Conservation (phyloP, 2,113 vertebrate species). For the Myxocyprinus asiaticus region DNA sequence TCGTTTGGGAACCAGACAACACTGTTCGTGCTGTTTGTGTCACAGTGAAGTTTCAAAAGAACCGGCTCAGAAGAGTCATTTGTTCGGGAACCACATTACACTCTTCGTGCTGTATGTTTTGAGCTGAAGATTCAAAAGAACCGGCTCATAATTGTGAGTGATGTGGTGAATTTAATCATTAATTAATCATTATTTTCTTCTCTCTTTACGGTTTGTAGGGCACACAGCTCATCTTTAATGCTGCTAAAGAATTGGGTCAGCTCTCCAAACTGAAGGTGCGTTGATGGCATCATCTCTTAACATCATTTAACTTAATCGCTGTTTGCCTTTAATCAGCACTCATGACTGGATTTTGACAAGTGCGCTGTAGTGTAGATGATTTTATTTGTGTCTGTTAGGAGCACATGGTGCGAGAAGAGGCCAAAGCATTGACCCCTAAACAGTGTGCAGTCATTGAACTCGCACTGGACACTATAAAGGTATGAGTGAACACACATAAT, state of each 20-base stretch:
- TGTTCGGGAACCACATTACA: too few species aligned
- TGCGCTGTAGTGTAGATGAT: background rate
- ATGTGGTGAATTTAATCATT: too few species aligned
- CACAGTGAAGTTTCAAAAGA: too few species aligned
- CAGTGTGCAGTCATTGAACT: slow-evolving; percentile 95
- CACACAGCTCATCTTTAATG: slow-evolving; percentile 97
- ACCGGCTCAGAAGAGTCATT: too few species aligned
- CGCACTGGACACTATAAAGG: slow-evolving; percentile 96
- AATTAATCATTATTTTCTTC: background rate
- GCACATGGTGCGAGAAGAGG: slow-evolving; percentile 96
- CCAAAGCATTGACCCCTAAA: slow-evolving; percentile 92
- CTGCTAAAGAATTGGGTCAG: slow-evolving; percentile 95
- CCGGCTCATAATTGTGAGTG: too few species aligned
- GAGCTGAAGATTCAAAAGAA: too few species aligned
- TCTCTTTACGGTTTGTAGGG: slow-evolving; percentile 71
- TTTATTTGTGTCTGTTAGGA: slow-evolving; percentile 73
- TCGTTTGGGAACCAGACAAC: too few species aligned
- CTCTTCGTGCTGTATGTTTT: too few species aligned
- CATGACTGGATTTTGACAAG: background rate
- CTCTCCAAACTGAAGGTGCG: slow-evolving; percentile 93
- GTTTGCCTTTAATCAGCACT: background rate
- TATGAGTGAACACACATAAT: slow-evolving; percentile 51
- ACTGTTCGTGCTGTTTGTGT: too few species aligned
- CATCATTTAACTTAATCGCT: background rate
- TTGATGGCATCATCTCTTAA: background rate